phyloP scores from a whole-genome alignment of 2,888 invertebrate genomes.

The Eupithecia dodoneata region DNA sequence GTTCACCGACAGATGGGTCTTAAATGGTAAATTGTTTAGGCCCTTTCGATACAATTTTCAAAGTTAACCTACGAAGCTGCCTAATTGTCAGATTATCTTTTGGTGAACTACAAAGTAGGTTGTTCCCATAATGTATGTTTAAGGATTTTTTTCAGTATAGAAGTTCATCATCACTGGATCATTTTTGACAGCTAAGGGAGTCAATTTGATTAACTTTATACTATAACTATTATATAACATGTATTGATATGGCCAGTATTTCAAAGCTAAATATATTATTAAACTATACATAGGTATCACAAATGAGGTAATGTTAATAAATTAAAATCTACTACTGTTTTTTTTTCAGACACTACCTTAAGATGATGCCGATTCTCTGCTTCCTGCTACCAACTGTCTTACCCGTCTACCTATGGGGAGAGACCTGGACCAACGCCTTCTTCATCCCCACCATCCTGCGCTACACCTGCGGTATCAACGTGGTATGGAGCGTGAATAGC shows the following conservation, averaged over 20 bases:
- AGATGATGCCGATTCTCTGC: conserved; percentile 90
- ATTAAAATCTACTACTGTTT: not conserved
- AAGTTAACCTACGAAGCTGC: no score
- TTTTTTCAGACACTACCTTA: conserved; percentile 86
- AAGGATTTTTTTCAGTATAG: not conserved
- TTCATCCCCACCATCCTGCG: conserved; percentile 90
- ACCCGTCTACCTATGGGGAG: conserved; percentile 91
- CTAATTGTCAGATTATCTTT: no score
- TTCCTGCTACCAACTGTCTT: conserved; percentile 92
- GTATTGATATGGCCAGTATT: not conserved
- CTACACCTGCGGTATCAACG: conserved; percentile 90
- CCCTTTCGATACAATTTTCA: no score
- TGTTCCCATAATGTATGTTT: not conserved
- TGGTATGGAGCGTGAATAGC: conserved; percentile 97
- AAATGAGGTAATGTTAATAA: no score
- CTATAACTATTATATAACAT: not conserved
- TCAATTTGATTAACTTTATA: not conserved
- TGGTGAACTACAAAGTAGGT: not conserved
- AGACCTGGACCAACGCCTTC: conserved; percentile 89
- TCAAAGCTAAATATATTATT: no score
- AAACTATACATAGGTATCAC: no score
- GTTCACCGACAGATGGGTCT: no score
- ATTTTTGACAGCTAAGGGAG: no score
- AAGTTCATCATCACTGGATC: no score
- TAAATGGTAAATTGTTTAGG: no score